Conservation (phyloP, 2,113 vertebrate species). For the Anhinga rufa region DNA sequence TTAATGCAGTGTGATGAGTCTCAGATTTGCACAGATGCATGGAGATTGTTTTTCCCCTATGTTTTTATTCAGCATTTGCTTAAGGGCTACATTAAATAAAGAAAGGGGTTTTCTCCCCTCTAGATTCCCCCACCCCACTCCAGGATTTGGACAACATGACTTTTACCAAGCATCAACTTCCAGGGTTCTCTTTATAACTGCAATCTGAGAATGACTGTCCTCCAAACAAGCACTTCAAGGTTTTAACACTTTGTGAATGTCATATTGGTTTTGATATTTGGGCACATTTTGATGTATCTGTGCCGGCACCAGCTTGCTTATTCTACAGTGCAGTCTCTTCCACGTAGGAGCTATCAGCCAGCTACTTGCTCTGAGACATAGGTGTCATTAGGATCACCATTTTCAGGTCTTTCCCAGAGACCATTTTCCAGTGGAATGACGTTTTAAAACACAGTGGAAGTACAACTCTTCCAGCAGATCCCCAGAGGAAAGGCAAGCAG, state of each 20-base stretch:
- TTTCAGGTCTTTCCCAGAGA: background rate
- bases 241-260: background rate
- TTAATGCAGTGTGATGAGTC: background rate
- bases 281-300: background rate
- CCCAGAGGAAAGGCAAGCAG: background rate
- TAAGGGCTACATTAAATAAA: background rate
- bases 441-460: background rate
- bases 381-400: too few species aligned
- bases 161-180: background rate
- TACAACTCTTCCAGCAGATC: background rate
- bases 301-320: background rate
- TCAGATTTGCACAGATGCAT: background rate
- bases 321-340: background rate
- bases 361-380: background rate
- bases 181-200: background rate
- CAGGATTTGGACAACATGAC: background rate
- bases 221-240: background rate
- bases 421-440: background rate
- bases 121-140: too few species aligned
- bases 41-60: rapidly evolving
- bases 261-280: background rate
- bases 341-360: background rate
- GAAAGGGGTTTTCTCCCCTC: background rate
- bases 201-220: background rate
- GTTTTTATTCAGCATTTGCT: background rate